These are phyloP conservation scores for Pygocentrus nattereri DNA, from an alignment of 2,797 vertebrate species.

Conservation along the genomic window DNA sequence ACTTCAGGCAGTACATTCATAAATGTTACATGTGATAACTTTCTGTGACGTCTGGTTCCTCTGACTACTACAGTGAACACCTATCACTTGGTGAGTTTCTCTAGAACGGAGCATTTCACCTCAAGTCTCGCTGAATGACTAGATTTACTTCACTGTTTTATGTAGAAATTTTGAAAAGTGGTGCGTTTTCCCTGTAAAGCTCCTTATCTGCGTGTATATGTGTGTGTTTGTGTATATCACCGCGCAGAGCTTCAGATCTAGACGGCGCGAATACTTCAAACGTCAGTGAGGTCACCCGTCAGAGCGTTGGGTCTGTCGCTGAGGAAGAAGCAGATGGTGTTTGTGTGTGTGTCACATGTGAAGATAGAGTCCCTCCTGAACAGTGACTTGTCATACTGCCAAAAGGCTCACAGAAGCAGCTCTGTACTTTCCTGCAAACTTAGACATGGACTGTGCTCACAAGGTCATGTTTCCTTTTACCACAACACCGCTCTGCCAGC, in stretches of 20 bases:
- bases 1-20: too few species aligned
- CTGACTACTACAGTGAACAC: too few species aligned
- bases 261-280: not conserved
- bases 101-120: too few species aligned
- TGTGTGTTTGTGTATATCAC: not conserved
- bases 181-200: too few species aligned
- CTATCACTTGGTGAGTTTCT: too few species aligned
- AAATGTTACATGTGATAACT: too few species aligned
- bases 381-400: slow-evolving; percentile 33
- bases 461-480: slow-evolving; percentile 28
- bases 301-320: not conserved
- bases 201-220: not conserved
- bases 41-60: too few species aligned
- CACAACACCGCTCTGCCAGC: too few species aligned
- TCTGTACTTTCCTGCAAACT: slow-evolving; percentile 24
- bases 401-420: slow-evolving; percentile 41
- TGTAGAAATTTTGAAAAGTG: too few species aligned
- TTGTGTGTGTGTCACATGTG: slow-evolving; percentile 13
- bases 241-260: not conserved
- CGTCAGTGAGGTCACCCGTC: not conserved
- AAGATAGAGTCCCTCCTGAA: too few species aligned
- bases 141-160: too few species aligned
- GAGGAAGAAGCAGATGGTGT: not conserved
- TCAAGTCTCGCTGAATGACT: too few species aligned
- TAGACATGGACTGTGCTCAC: slow-evolving; percentile 6